Base-by-base conservation (phyloP, 2,113 vertebrate species). In the Petrocephalus zakoni region DNA sequence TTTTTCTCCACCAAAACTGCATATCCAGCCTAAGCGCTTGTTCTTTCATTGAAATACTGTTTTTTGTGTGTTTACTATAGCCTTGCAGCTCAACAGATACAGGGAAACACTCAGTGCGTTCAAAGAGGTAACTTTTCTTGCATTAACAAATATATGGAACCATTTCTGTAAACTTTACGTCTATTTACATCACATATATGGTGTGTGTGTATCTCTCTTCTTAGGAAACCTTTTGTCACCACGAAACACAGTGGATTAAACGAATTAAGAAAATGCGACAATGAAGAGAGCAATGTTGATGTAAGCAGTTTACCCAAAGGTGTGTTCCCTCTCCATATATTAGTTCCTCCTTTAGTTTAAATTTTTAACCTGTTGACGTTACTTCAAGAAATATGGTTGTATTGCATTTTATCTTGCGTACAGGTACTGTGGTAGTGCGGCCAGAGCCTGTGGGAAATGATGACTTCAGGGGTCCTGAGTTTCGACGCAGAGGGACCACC, bases 401-500 rank as follows among this genome's bases (percentile, higher is more conserved):
- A 29, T 68, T 68, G 61, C 0, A 3, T 68, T 68, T 88, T 29
- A 42, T 88, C 19, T 25, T 88, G 37, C 56, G 86, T 5, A 49
- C 87, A 99, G 98, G 98, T 92, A 99, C 98, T 87, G 96, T 97
- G 88, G 95, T 99, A 92, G 97, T 99, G 93, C 96, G 96, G 88
- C 98, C 98, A 92, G 97, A 99, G 94, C 96, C 98, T 91, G 98
- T 97, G 92, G 95, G 96, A 93, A 97, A 97, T 93, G 97, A 99
- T 96, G 98, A 98, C 93, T 99, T 99, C 95, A 97, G 98, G 94
- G 98, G 98, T 92, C 98, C 98, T 87, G 98, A 99, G 95, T 99
- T 99, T 95, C 97, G 97, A 92, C 97, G 95, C 92, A 96, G 96
- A 17, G 94, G 94, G 93, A 94, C 96, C 93, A 91, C 93, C 2